Conservation (phyloP, 2,797 vertebrate species). For the Onychomys leucogaster region DNA sequence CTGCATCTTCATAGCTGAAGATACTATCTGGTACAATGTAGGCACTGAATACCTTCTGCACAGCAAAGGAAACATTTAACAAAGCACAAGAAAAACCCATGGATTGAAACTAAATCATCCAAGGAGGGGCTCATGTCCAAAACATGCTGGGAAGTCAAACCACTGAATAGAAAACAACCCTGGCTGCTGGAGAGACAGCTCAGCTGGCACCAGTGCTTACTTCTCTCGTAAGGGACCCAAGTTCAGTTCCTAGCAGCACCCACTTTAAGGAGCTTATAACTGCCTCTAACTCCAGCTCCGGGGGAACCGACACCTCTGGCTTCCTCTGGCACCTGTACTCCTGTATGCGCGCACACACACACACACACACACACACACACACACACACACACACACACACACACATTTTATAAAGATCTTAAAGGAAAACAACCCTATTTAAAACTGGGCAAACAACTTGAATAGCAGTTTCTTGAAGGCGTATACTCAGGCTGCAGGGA, state of each 20-base stretch:
- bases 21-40: neutral
- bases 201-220: neutral
- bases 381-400: neutral
- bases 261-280: neutral
- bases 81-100: neutral
- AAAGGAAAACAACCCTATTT: neutral
- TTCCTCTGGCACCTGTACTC: neutral
- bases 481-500: neutral
- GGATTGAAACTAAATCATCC: neutral
- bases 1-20: neutral
- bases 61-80: neutral
- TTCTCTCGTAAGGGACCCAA: neutral
- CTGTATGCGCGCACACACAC: neutral
- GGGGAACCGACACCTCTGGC: neutral
- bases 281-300: neutral
- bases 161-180: neutral
- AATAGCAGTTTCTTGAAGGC: neutral
- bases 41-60: neutral
- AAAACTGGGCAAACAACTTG: neutral
- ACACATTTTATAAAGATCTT: neutral
- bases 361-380: no score
- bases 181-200: neutral
- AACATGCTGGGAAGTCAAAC: neutral
- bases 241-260: neutral
- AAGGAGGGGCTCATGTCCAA: neutral